These are phyloP conservation scores for Trichogramma pretiosum DNA, from an alignment of 1,140 invertebrate species.

Conservation along the genomic window DNA sequence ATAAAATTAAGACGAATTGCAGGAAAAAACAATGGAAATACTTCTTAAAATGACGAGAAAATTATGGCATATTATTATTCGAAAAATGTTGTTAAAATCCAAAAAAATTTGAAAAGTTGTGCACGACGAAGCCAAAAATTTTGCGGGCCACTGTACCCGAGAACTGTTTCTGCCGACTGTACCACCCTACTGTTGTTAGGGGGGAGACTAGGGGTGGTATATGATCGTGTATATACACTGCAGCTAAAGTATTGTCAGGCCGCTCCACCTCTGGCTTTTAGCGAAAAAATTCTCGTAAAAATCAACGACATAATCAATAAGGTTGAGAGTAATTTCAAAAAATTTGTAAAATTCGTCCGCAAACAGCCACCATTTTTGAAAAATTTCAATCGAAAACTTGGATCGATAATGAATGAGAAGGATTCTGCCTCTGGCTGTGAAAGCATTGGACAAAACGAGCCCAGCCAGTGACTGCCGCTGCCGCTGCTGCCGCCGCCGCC, in stretches of 20 bases:
- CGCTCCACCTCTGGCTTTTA: slow-evolving; percentile 42
- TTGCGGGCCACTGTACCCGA: slow-evolving; percentile 26
- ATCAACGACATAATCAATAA: slow-evolving; percentile 6
- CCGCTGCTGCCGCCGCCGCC: slow-evolving; percentile 19
- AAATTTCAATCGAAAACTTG: slow-evolving; percentile 28
- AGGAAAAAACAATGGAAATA: no score
- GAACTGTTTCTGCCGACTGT: slow-evolving; percentile 37
- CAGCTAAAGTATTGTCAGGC: slow-evolving; percentile 43
- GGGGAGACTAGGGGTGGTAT: slow-evolving; percentile 47
- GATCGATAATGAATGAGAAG: slow-evolving; percentile 20
- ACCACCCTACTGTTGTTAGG: slow-evolving; percentile 45
- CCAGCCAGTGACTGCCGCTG: slow-evolving; percentile 22
- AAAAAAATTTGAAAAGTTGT: slow-evolving; percentile 10
- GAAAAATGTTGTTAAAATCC: no score
- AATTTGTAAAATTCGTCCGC: slow-evolving; percentile 30
- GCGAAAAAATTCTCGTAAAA: slow-evolving; percentile 30
- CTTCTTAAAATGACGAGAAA: no score
- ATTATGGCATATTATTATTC: no score
- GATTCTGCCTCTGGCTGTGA: slow-evolving; percentile 34
- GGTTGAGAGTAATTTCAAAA: slow-evolving; percentile 28
- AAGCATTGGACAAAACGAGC: slow-evolving; percentile 38
- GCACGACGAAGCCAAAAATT: no score
- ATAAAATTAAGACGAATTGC: no score
- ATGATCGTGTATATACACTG: slow-evolving; percentile 46
- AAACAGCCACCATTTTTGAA: slow-evolving; percentile 36